A percentile compares a stretch with the other conserved stretches of the same genome.
These are phyloP conservation scores for Adineta ricciae DNA, from an alignment of 2,888 invertebrate species.

Conservation along the genomic window DNA sequence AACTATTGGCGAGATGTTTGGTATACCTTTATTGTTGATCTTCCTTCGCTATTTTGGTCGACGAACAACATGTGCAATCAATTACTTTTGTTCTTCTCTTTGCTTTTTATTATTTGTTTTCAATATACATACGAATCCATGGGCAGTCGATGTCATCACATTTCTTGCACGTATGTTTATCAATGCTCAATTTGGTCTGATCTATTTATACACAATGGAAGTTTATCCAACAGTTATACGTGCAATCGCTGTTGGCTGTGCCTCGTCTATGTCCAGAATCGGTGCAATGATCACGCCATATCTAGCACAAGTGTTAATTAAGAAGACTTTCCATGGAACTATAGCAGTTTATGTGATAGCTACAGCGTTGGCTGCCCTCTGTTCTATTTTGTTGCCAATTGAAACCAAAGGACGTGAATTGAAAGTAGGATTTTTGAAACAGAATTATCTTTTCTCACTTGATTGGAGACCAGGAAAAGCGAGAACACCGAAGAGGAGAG, in stretches of 20 bases:
- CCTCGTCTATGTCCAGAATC: slow-evolving; percentile 76
- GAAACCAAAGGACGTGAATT: slow-evolving; percentile 68
- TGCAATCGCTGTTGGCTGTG: slow-evolving; percentile 80
- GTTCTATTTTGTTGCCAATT: slow-evolving; percentile 69
- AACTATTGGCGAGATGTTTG: background rate
- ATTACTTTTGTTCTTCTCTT: background rate
- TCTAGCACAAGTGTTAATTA: slow-evolving; percentile 70
- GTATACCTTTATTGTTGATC: slow-evolving; percentile 3
- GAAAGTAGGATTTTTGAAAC: slow-evolving; percentile 40
- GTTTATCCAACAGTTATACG: slow-evolving; percentile 77
- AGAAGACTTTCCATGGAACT: slow-evolving; percentile 63
- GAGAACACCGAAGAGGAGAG: background rate
- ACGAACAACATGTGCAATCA: background rate
- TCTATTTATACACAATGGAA: slow-evolving; percentile 89
- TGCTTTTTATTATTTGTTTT: background rate
- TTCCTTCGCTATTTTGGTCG: background rate
- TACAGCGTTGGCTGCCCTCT: slow-evolving; percentile 65
- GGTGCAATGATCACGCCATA: slow-evolving; percentile 89
- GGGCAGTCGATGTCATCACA: background rate
- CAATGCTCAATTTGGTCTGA: slow-evolving; percentile 84
- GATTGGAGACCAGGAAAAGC: background rate
- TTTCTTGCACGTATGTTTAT: slow-evolving; percentile 69
- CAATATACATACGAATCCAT: background rate
- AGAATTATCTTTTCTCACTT: background rate
- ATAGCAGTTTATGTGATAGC: slow-evolving; percentile 67